These are phyloP conservation scores for Gallinago media DNA, from an alignment of 2,113 vertebrate species.

Conservation along the genomic window DNA sequence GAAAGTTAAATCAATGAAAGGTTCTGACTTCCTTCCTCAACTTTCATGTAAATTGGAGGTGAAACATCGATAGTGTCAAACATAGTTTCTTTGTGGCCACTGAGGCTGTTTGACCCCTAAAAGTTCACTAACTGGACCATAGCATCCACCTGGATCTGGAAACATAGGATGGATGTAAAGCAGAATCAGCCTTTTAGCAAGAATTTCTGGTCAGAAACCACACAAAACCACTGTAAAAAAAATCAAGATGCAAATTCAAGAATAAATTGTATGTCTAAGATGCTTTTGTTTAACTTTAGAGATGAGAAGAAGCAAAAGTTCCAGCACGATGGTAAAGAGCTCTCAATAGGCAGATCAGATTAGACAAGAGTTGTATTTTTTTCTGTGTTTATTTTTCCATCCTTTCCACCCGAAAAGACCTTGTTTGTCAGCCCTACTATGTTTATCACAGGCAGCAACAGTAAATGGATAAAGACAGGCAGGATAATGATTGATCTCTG, in stretches of 20 bases:
- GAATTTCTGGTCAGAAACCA: not conserved
- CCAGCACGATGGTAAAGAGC: not conserved
- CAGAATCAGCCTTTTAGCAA: not conserved
- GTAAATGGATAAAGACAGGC: constrained; percentile 36
- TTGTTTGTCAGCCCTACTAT: not conserved
- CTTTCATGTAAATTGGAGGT: not conserved
- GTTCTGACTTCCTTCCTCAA: not conserved
- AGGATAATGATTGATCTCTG: constrained; percentile 63
- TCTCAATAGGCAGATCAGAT: not conserved
- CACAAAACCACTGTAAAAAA: not conserved
- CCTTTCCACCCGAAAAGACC: not conserved
- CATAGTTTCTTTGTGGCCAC: not conserved
- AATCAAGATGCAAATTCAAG: not conserved
- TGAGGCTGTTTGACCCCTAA: not conserved
- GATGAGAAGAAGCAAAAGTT: not conserved
- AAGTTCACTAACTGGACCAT: not conserved
- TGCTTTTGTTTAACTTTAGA: not conserved
- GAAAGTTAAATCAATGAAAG: not conserved
- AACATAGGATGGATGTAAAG: not conserved
- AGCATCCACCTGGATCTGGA: not conserved
- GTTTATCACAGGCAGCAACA: constrained; percentile 38
- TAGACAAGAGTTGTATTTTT: not conserved
- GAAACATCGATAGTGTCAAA: not conserved
- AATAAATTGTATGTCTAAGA: not conserved
- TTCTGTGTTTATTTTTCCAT: not conserved